Conservation (phyloP, 2,888 invertebrate genomes). For the Ectemnius continuus region DNA sequence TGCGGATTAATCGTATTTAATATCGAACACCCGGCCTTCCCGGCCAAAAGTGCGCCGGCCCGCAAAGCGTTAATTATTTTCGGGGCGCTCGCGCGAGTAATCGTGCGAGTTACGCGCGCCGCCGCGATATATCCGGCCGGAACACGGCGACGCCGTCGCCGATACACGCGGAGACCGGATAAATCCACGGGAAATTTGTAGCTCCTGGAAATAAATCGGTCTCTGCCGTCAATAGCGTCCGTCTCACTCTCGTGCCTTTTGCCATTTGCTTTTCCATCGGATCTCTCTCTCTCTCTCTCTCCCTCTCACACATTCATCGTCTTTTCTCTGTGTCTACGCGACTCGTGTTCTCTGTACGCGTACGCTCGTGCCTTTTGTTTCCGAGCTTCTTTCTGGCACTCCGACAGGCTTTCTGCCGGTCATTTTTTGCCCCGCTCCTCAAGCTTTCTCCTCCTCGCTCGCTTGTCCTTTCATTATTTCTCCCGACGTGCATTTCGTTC, state of each 20-base stretch:
- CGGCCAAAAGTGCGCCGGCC: constrained; percentile 5
- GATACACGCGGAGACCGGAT: constrained; percentile 19
- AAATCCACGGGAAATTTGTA: constrained; percentile 23
- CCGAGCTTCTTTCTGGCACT: too few relatives aligned
- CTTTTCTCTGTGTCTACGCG: too few relatives aligned
- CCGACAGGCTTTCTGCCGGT: too few relatives aligned
- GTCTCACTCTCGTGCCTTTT: too few relatives aligned
- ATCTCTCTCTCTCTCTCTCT: too few relatives aligned
- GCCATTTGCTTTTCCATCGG: too few relatives aligned
- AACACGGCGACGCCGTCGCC: too few relatives aligned
- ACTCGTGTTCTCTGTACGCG: too few relatives aligned
- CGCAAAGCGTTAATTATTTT: constrained; percentile 10
- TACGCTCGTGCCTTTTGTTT: too few relatives aligned
- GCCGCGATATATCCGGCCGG: too few relatives aligned
- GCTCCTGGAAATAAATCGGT: constrained; percentile 3
- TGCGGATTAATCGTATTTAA: constrained; percentile 1
- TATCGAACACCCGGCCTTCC: background rate
- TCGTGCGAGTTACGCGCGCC: constrained; percentile 23
- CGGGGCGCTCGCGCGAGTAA: constrained; percentile 22
- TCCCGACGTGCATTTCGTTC: background rate
- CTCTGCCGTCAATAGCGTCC: background rate
- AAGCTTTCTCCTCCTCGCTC: background rate
- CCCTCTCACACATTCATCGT: too few relatives aligned
- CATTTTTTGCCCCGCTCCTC: too few relatives aligned
- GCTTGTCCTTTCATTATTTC: background rate